Percentiles rank a stretch among this genome's conserved stretches.
phyloP scores from a whole-genome alignment of 2,888 invertebrate species.

The Mythimna lalbum region DNA sequence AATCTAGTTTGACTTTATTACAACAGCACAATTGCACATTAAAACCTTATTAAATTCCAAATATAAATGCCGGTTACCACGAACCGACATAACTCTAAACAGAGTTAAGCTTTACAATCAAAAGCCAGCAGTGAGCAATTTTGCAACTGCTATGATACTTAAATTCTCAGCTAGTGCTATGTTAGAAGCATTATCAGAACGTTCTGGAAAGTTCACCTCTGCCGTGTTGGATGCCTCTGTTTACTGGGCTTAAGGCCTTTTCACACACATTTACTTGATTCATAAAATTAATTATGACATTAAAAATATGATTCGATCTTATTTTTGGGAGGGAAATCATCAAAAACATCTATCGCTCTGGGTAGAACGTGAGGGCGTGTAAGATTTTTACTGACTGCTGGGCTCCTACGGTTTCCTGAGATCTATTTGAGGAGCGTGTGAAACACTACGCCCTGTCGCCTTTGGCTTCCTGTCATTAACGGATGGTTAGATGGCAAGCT shows the following conservation, averaged over 20 bases:
- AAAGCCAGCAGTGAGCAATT: conserved; percentile 59
- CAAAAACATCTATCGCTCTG: too few species aligned
- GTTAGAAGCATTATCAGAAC: conserved; percentile 62
- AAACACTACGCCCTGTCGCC: too few species aligned
- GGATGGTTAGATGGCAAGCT: too few species aligned
- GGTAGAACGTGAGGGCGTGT: too few species aligned
- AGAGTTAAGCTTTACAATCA: conserved; percentile 48
- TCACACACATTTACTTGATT: conserved; percentile 21
- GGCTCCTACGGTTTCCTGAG: too few species aligned
- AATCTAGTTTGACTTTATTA: conserved; percentile 44
- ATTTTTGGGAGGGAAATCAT: too few species aligned
- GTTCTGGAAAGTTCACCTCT: conserved; percentile 57
- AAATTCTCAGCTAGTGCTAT: conserved; percentile 55
- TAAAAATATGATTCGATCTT: too few species aligned
- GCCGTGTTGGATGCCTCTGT: conserved; percentile 46
- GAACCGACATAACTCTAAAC: conserved; percentile 41
- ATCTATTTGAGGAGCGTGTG: too few species aligned
- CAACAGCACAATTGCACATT: conserved; percentile 36
- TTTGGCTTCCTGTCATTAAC: too few species aligned
- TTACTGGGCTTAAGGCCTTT: conserved; percentile 25
- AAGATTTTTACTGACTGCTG: too few species aligned
- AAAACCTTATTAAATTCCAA: conserved; percentile 44
- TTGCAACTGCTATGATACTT: conserved; percentile 60
- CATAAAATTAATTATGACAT: not conserved
- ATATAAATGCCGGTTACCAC: conserved; percentile 46